These are phyloP conservation scores for Polyommatus icarus DNA, from an alignment of 2,888 invertebrate species.

Conservation along the genomic window DNA sequence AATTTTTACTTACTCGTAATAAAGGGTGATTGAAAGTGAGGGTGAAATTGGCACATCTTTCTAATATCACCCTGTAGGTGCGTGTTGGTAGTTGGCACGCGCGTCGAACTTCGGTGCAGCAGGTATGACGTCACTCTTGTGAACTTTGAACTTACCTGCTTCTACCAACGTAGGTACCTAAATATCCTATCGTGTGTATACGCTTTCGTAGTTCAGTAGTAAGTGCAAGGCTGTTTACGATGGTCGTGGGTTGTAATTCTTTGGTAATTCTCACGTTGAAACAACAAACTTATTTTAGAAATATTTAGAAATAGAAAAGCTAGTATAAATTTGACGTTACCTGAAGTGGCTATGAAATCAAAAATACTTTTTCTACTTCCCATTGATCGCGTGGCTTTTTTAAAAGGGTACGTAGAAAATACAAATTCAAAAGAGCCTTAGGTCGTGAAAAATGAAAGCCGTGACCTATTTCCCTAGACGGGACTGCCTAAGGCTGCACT, in stretches of 20 bases:
- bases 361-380: background rate
- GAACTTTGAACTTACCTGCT: background rate
- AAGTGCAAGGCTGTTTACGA: background rate
- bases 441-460: slow-evolving; percentile 25
- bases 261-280: background rate
- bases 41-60: background rate
- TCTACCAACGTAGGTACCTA: background rate
- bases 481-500: slow-evolving; percentile 27
- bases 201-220: background rate
- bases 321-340: background rate
- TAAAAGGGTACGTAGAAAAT: background rate
- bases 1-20: background rate
- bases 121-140: background rate
- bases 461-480: slow-evolving; percentile 20
- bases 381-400: background rate
- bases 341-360: background rate
- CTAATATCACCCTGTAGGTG: background rate
- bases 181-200: background rate
- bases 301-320: too few relatives aligned
- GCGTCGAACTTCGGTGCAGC: background rate
- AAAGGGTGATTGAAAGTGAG: too few relatives aligned
- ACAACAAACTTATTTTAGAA: background rate
- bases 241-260: background rate
- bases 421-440: slow-evolving; percentile 15
- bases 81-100: background rate